phyloP scores from a whole-genome alignment of 2,113 vertebrate genomes.

The Tragelaphus strepsiceros region DNA sequence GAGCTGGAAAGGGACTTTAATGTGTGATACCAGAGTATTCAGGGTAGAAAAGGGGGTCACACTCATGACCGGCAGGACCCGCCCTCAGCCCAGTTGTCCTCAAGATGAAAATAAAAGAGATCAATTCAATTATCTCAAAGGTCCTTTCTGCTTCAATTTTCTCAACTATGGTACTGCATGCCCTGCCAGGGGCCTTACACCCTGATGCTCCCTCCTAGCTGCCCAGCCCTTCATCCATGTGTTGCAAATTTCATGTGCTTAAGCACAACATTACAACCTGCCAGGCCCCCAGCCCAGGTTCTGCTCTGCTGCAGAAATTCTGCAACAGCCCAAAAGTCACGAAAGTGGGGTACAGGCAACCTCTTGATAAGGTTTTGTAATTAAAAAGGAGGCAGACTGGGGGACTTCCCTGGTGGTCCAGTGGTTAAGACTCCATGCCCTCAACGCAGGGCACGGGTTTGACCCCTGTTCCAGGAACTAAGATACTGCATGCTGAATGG shows the following conservation, averaged over 20 bases:
- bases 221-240: not conserved
- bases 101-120: not conserved
- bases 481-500: not conserved
- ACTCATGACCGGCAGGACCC: not conserved
- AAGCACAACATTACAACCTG: not conserved
- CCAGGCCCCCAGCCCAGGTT: not conserved
- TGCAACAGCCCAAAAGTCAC: not conserved
- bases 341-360: not conserved
- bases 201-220: not conserved
- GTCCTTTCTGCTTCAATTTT: not conserved
- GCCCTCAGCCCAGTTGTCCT: not conserved
- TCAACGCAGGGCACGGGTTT: fast-evolving
- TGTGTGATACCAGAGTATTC: not conserved
- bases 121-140: not conserved
- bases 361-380: not conserved
- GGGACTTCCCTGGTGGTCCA: not conserved
- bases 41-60: not conserved
- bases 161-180: not conserved
- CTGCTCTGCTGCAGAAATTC: not conserved
- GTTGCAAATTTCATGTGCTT: not conserved
- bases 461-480: not conserved
- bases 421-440: not conserved
- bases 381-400: not conserved
- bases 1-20: not conserved
- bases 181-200: not conserved